Conservation (phyloP, 2,888 invertebrate species). For the Nomada goodeniana region DNA sequence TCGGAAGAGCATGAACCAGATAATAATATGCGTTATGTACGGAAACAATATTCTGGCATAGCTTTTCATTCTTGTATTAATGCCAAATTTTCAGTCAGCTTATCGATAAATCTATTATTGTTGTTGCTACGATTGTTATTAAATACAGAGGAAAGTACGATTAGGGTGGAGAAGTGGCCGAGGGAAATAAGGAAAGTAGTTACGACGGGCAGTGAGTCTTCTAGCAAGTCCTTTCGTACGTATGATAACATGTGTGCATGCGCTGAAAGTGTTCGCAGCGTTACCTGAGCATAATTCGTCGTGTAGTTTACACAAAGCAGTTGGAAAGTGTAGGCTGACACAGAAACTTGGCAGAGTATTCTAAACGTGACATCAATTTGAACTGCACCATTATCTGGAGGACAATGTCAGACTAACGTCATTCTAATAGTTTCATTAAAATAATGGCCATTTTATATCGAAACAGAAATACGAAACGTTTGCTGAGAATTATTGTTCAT, state of each 20-base stretch:
- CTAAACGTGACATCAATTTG: slow-evolving; percentile 49
- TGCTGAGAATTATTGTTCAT: neutral
- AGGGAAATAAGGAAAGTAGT: too few species aligned
- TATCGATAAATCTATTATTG: too few species aligned
- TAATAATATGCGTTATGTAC: too few species aligned
- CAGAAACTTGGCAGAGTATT: slow-evolving; percentile 46
- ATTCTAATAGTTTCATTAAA: neutral
- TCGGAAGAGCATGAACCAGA: too few species aligned
- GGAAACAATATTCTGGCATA: too few species aligned
- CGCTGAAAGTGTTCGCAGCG: slow-evolving; percentile 28
- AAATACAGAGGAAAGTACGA: too few species aligned
- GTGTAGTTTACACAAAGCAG: slow-evolving; percentile 46
- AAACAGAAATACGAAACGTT: neutral
- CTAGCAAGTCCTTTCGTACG: slow-evolving; percentile 8
- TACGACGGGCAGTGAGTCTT: slow-evolving; percentile 1
- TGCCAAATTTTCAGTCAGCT: too few species aligned
- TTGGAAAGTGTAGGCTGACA: slow-evolving; percentile 35
- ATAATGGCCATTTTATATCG: slow-evolving; percentile 7
- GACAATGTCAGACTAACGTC: slow-evolving; percentile 21
- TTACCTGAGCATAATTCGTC: slow-evolving; percentile 44
- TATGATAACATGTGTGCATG: neutral
- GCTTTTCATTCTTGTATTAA: too few species aligned
- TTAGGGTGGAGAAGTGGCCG: too few species aligned
- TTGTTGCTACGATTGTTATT: too few species aligned
- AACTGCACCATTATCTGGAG: slow-evolving; percentile 46